These are phyloP conservation scores for Brenthis hecate DNA, from an alignment of 2,888 invertebrate genomes.

Conservation along the genomic window DNA sequence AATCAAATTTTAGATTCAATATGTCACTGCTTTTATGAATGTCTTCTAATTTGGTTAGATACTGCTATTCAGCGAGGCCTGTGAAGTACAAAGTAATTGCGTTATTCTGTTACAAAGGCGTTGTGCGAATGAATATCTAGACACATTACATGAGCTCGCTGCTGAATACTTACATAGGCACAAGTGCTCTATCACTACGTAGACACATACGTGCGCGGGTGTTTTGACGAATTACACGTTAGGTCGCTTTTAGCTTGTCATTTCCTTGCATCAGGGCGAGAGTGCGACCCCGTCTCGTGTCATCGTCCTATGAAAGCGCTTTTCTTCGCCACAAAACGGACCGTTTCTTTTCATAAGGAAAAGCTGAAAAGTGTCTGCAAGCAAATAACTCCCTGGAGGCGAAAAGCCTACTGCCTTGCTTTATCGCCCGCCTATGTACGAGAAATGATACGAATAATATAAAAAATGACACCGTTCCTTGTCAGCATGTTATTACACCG, in stretches of 20 bases:
- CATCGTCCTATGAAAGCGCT: constrained; percentile 82
- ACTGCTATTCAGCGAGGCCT: constrained; percentile 52
- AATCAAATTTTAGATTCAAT: constrained; percentile 25
- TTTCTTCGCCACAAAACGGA: constrained; percentile 81
- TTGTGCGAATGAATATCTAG: constrained; percentile 56
- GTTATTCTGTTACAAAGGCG: constrained; percentile 55
- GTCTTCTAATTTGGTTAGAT: constrained; percentile 43
- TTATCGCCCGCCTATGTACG: constrained; percentile 62
- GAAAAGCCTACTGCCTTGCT: constrained; percentile 79
- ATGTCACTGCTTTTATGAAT: constrained; percentile 33
- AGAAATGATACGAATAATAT: constrained; percentile 69
- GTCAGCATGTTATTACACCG: constrained; percentile 38
- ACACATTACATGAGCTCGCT: constrained; percentile 47
- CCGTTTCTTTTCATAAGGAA: constrained; percentile 82
- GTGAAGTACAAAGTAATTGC: constrained; percentile 61
- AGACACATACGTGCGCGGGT: constrained; percentile 49
- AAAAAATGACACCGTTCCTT: constrained; percentile 56
- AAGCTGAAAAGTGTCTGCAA: constrained; percentile 82
- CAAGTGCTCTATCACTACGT: constrained; percentile 39
- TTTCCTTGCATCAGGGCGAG: constrained; percentile 74
- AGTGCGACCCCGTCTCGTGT: constrained; percentile 81
- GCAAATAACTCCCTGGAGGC: constrained; percentile 81
- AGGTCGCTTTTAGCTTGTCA: constrained; percentile 74
- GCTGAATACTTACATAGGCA: constrained; percentile 46
- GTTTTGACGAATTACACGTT: constrained; percentile 75